Percentiles rank a stretch among this genome's conserved stretches.
phyloP scores from a whole-genome alignment of 2,797 vertebrate species.

The Ptychadena robeensis region DNA sequence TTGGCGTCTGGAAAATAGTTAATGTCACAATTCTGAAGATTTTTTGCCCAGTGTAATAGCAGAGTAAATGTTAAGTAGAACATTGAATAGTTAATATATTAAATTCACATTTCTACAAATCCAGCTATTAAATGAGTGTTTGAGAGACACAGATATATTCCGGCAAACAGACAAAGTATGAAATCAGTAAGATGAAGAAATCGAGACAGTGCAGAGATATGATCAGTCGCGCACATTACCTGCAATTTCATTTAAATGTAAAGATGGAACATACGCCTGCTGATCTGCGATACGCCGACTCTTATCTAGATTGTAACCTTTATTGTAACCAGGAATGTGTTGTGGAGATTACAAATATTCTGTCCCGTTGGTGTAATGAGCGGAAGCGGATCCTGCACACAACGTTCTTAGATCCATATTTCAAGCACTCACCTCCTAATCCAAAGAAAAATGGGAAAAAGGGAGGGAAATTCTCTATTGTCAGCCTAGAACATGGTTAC shows the following conservation, averaged over 20 bases:
- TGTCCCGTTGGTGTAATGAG: slow-evolving; percentile 50
- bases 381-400: slow-evolving; percentile 31
- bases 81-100: slow-evolving; percentile 20
- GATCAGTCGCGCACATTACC: slow-evolving; percentile 59
- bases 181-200: slow-evolving; percentile 61
- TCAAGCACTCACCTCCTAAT: slow-evolving; percentile 52
- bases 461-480: slow-evolving; percentile 23
- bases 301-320: slow-evolving; percentile 63
- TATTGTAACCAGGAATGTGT: slow-evolving; percentile 60
- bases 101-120: slow-evolving; percentile 39
- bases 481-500: slow-evolving; percentile 1
- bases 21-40: slow-evolving; percentile 3
- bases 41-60: background rate
- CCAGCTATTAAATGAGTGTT: slow-evolving; percentile 50
- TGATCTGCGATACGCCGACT: slow-evolving; percentile 54
- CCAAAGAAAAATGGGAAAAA: slow-evolving; percentile 23
- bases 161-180: slow-evolving; percentile 56
- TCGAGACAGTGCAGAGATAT: slow-evolving; percentile 48
- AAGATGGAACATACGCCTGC: slow-evolving; percentile 61
- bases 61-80: slow-evolving; percentile 18
- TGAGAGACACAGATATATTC: slow-evolving; percentile 45
- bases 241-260: slow-evolving; percentile 62
- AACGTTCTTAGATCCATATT: slow-evolving; percentile 42
- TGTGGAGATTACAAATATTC: slow-evolving; percentile 60
- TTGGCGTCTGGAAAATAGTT: background rate